A percentile compares a stretch with the other conserved stretches of the same genome.
phyloP scores from a whole-genome alignment of 2,113 vertebrate species.

The Rutilus rutilus region DNA sequence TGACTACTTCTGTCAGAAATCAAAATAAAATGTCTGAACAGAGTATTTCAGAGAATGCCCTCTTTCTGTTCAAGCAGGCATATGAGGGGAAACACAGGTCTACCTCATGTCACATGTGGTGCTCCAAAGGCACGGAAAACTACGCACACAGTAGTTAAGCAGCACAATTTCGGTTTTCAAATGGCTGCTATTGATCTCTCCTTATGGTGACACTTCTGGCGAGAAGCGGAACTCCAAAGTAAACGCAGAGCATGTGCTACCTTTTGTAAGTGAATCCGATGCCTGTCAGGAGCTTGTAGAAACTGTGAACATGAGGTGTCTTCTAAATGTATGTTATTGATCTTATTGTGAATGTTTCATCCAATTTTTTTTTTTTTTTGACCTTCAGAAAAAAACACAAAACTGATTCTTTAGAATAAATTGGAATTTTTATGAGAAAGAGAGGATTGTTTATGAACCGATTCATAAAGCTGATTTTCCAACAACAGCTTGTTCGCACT shows the following conservation, averaged over 20 bases:
- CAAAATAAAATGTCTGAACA: slow-evolving; percentile 70
- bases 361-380: background rate
- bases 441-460: too few species aligned
- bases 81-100: slow-evolving; percentile 64
- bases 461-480: too few species aligned
- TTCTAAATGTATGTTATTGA: slow-evolving; percentile 27
- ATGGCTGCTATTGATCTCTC: slow-evolving; percentile 67
- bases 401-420: too few species aligned
- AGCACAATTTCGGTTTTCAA: slow-evolving; percentile 69
- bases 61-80: slow-evolving; percentile 57
- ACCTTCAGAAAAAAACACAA: background rate
- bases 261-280: slow-evolving; percentile 63
- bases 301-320: slow-evolving; percentile 61
- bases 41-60: slow-evolving; percentile 68
- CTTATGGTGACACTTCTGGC: slow-evolving; percentile 66
- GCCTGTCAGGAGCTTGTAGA: slow-evolving; percentile 60
- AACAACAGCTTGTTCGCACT: too few species aligned
- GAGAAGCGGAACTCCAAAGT: slow-evolving; percentile 64
- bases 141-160: slow-evolving; percentile 67
- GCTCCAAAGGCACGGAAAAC: slow-evolving; percentile 67
- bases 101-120: slow-evolving; percentile 62
- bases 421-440: too few species aligned
- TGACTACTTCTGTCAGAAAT: slow-evolving; percentile 74
- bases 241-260: slow-evolving; percentile 63
- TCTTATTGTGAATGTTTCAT: background rate